Base-by-base conservation (phyloP, 1,140 invertebrate genomes). In the Formica exsecta region DNA sequence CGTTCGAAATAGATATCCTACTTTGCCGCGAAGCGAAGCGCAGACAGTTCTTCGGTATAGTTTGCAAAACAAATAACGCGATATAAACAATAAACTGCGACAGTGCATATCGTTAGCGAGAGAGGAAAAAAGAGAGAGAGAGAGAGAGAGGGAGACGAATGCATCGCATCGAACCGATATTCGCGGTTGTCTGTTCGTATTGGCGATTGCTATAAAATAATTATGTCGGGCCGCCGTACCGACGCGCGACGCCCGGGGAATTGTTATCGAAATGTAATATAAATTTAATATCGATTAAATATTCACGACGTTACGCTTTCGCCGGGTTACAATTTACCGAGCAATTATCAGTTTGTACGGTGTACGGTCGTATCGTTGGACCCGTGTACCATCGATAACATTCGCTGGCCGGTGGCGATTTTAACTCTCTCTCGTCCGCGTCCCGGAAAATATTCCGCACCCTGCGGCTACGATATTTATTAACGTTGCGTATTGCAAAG, bases 271-370 rank as follows among this genome's bases (percentile, higher is more conserved):
- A 83, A 83, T 73, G 79, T 73, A 83, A 83, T 83, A 83, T 83
- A 83, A 83, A 83, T 83, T 83, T 83, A 83, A 83, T 83, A 83
- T 83, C 79, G 79, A 83, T 83, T 83, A 83, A 83, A 83, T 83
- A 83, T 83, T 83, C 79, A 83, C 79, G 79, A 83, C 68, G 79
- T 83, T 83, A 73, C 79, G 79, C 79, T 83, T 83, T 83, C 79
- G 79, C 51, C 79, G 68, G 54, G 68, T 73, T 51, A 73, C 79
- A 83, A 83, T 83, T 83, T 83, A 83, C 79, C 79, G 68, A 61
- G 79, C 79, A 83, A 83, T 83, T 83, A 83, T 83, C 79, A 83
- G 79, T 73, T 74, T 83, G 79, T 73, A 74, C 66, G 32, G 51
- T 32, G 29, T 44, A 25, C 68, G 48, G 13, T 13, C 48, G 41